A percentile compares a stretch with the other conserved stretches of the same genome.
Conservation (phyloP, 2,888 invertebrate species). For the Celastrina argiolus region DNA sequence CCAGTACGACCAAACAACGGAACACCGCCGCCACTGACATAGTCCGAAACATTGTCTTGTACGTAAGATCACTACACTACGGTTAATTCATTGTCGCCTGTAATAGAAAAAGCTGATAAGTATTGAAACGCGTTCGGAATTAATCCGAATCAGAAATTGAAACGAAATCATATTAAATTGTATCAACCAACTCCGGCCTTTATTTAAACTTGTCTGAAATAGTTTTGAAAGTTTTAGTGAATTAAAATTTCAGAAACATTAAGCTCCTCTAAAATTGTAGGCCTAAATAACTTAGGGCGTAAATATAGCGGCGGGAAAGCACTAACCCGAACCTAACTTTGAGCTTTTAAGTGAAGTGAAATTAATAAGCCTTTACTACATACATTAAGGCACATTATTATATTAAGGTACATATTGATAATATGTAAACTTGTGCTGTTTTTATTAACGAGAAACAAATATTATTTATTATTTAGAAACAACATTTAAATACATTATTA, state of each 20-base stretch:
- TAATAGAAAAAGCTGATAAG: conserved; percentile 25
- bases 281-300: conserved; percentile 22
- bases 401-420: neutral
- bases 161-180: neutral
- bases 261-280: conserved; percentile 9
- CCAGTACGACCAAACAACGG: conserved; percentile 59
- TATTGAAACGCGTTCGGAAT: neutral
- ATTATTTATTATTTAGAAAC: neutral
- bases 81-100: conserved; percentile 32
- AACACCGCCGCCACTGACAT: conserved; percentile 54
- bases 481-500: too few relatives aligned
- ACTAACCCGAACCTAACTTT: neutral
- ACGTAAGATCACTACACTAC: conserved; percentile 43
- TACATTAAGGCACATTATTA: neutral
- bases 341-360: neutral
- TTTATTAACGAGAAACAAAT: neutral
- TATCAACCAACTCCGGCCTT: conserved; percentile 30
- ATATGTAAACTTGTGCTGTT: too few relatives aligned
- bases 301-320: conserved; percentile 8
- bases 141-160: too few relatives aligned
- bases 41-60: conserved; percentile 52
- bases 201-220: neutral
- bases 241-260: neutral
- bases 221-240: neutral
- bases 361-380: neutral